Base-by-base conservation (phyloP, 2,113 vertebrate genomes). In the Loxodonta africana region DNA sequence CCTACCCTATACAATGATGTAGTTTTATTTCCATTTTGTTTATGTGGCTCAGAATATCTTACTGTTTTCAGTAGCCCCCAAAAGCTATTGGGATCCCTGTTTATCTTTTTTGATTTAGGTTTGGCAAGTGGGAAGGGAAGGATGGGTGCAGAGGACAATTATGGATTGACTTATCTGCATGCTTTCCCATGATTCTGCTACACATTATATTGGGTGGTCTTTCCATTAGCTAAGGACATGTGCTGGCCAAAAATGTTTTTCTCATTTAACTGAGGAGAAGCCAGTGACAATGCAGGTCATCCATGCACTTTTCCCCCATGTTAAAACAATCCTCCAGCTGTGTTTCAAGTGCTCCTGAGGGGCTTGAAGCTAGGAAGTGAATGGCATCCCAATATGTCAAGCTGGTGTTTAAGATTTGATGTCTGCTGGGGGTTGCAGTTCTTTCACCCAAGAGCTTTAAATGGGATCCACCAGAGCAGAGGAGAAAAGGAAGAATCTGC, bases 381-480 rank as follows among this genome's bases (percentile, higher is more conserved):
- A 84, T 90, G 85, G 6, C 83, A 93, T 96, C 87, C 37, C 0
- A 6, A 2, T 1, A 0, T 78, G 90, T 97, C 97, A 98, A 87
- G 69, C 78, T 94, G 63, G 15, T 92, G 87, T 94, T 97, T 83
- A 73, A 91, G 9, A 44, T 96, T 91, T 94, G 83, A 93, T 97
- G 93, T 96, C 71, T 97, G 71, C 78, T 95, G 80, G 57, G 80
- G 4, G 97, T 98, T 94, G 30, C 28, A 77, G 9, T 57, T 83
- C 51, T 86, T 63, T 98, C 91, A 78, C 80, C 96, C 76, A 65
- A 80, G 77, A 97, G 25, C 83, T 98, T 97, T 95, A 90, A 97
- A 46, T 7, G 81, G 44, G 44, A 97, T 92, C 96, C 20, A 53
- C 28, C 84, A 95, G 71, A 97, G 60, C 26, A 48, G 48, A 46